These are phyloP conservation scores for Auanema sp. DNA, from an alignment of 2,888 invertebrate genomes.

Conservation along the genomic window DNA sequence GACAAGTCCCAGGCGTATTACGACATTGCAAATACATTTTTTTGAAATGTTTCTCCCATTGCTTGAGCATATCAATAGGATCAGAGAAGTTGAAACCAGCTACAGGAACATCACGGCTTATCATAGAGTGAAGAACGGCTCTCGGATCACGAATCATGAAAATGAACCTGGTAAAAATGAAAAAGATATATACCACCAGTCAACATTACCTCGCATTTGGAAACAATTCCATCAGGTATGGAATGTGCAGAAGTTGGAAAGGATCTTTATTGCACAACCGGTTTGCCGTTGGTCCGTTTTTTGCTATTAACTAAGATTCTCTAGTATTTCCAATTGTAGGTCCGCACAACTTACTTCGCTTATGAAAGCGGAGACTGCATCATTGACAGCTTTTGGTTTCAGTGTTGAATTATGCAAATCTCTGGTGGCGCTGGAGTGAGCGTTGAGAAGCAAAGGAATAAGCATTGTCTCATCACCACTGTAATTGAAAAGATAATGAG, in stretches of 20 bases:
- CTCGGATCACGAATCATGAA: constrained; percentile 66
- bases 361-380: constrained; percentile 92
- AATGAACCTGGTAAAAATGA: constrained; percentile 3
- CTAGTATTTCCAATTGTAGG: not conserved
- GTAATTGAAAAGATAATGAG: constrained; percentile 2
- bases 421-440: not conserved
- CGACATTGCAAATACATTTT: constrained; percentile 87
- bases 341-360: constrained; percentile 24
- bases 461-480: constrained; percentile 73
- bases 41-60: constrained; percentile 82
- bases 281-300: constrained; percentile 86
- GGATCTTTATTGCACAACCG: constrained; percentile 97
- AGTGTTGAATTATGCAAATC: constrained; percentile 89
- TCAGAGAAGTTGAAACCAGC: constrained; percentile 79
- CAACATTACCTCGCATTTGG: constrained; percentile 89
- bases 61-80: constrained; percentile 75
- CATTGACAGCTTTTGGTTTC: constrained; percentile 84
- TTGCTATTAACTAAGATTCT: constrained; percentile 72
- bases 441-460: constrained; percentile 79
- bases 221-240: constrained; percentile 87
- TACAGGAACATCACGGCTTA: constrained; percentile 83
- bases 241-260: constrained; percentile 90
- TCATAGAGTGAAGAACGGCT: constrained; percentile 95
- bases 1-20: constrained; percentile 26
- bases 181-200: constrained; percentile 79